Base-by-base conservation (phyloP, 2,113 vertebrate genomes). In the Chroicocephalus ridibundus region DNA sequence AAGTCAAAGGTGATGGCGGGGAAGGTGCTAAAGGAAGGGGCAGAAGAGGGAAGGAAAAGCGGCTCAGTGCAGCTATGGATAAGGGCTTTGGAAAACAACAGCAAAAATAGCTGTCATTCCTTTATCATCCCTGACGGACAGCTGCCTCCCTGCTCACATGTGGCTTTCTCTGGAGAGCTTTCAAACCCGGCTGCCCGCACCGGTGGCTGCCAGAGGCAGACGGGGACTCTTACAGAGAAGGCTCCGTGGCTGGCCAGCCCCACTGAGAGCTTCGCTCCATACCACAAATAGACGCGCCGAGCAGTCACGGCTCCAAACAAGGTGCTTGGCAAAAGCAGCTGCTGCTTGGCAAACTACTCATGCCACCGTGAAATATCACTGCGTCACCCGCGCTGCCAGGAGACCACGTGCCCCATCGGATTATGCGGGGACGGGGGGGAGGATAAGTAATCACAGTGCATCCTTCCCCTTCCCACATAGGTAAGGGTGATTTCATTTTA, bases 211-310 rank as follows among this genome's bases (percentile, higher is more conserved):
- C 66, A n/a, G 49, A 44, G 34, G 69, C 69, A 79, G 20, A 60
- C 4, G 8, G 83, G 94, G 97, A 98, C 97, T 97, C 94, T 96
- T 97, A 98, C 38, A 87, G 86, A 97, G 96, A 94, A 88, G 96
- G 85, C 71, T 93, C 11, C 2, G 78, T 68, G 93, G 74, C 86
- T 27, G 60, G 69, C 69, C 70, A 64, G 66, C 65, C 85, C 91
- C 17, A 85, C 92, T 64, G 88, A 92, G 96, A 64, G 57, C 95
- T 98, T 79, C 79, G 57, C 84, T 94, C 95, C 84, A 58, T 93
- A 98, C 98, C 98, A 98, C 98, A 98, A 98, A 99, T 97, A 99
- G 98, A 98, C 44, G 49, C 44, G 58, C 82, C 20, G 94, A 93
- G 93, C 94, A 96, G 97, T 94, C 96, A 89, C 62, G 90, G 96